These are phyloP conservation scores for Pollenia angustigena DNA, from an alignment of 2,888 invertebrate species.

Conservation along the genomic window DNA sequence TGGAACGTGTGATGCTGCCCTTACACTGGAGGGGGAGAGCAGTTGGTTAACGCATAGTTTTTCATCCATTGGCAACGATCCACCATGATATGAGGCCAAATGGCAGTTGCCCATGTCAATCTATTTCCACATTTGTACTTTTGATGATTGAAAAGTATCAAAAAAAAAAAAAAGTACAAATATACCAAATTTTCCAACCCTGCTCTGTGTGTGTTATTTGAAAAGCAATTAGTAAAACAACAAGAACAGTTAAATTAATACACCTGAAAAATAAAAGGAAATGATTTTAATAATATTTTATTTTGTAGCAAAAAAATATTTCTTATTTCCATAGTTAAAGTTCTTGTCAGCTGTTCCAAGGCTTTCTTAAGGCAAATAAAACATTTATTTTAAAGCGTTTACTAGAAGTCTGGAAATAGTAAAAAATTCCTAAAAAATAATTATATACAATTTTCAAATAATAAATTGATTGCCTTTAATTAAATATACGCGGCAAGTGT, in stretches of 20 bases:
- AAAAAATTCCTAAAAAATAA: background rate
- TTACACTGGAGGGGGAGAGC: too few relatives aligned
- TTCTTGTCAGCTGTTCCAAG: background rate
- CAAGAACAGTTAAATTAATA: background rate
- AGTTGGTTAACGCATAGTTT: too few relatives aligned
- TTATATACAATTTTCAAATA: background rate
- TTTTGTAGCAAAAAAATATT: background rate
- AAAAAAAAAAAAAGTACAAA: too few relatives aligned
- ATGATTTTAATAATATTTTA: background rate
- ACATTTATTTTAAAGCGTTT: background rate
- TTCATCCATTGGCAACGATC: too few relatives aligned
- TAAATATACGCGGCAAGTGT: background rate
- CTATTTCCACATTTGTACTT: too few relatives aligned
- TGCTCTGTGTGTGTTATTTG: too few relatives aligned
- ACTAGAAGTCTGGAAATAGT: background rate
- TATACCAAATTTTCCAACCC: too few relatives aligned
- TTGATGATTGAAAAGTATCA: too few relatives aligned
- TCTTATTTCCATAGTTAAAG: background rate
- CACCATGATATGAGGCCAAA: too few relatives aligned
- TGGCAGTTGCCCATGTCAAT: too few relatives aligned
- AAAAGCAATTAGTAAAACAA: too few relatives aligned
- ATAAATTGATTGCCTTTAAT: background rate
- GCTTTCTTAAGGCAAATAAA: background rate
- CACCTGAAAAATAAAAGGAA: constrained; percentile 12
- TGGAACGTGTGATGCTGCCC: too few relatives aligned